phyloP scores from a whole-genome alignment of 2,797 vertebrate genomes.

The Anabas testudineus region DNA sequence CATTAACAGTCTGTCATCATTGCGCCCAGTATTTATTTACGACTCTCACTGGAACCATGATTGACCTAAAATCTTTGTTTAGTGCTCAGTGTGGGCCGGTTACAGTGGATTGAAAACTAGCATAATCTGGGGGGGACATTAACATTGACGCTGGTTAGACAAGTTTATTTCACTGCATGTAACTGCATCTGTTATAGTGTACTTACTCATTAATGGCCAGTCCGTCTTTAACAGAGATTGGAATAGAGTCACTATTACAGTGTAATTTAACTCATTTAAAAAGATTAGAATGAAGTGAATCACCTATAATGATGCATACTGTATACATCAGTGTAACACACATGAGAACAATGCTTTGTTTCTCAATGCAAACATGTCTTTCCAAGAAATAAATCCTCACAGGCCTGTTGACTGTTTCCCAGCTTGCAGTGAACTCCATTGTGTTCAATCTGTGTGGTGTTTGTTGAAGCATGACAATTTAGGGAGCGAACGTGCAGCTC shows the following conservation, averaged over 20 bases:
- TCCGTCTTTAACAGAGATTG: background rate
- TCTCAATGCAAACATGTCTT: background rate
- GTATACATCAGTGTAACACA: background rate
- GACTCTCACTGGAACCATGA: background rate
- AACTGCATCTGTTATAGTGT: background rate
- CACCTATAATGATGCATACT: too few species aligned
- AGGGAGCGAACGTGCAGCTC: constrained; percentile 71
- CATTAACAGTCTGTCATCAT: too few species aligned
- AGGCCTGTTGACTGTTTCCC: constrained; percentile 41
- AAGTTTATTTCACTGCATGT: background rate
- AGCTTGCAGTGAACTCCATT: constrained; percentile 49
- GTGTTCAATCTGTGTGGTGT: constrained; percentile 58
- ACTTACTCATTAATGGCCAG: background rate
- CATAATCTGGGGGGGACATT: background rate
- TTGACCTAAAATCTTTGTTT: background rate
- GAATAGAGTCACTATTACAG: too few species aligned
- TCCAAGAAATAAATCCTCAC: constrained; percentile 32
- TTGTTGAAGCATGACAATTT: constrained; percentile 72
- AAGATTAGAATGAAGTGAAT: too few species aligned
- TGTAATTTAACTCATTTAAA: too few species aligned
- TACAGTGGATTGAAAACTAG: background rate
- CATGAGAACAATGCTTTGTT: constrained; percentile 5
- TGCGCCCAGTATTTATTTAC: background rate
- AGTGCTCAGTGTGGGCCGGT: background rate
- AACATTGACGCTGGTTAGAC: background rate